A percentile compares a stretch with the other conserved stretches of the same genome.
Evolutionary conservation across 2,888 invertebrate species (phyloP).

Genomic region (Mythimna lalbum): DNA sequence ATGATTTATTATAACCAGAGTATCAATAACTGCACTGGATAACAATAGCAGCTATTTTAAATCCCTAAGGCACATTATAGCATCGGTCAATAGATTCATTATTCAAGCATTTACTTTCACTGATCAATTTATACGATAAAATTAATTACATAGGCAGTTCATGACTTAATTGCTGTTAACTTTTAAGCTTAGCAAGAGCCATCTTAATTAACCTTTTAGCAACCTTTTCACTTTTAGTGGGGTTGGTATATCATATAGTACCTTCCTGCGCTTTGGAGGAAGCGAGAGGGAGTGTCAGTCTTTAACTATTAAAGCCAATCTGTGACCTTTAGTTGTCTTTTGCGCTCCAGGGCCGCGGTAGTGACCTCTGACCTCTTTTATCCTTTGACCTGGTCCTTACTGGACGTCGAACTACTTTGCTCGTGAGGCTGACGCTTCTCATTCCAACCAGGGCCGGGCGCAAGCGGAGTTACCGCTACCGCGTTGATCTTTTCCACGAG

Average conservation of each 20-base stretch:
- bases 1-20: neutral
- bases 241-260: neutral
- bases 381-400: too few relatives aligned
- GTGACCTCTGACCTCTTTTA: too few relatives aligned
- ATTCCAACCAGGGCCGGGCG: too few relatives aligned
- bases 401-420: too few relatives aligned
- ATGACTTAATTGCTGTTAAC: slow-evolving; percentile 10
- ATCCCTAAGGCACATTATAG: slow-evolving; percentile 41
- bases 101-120: slow-evolving; percentile 44
- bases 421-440: too few relatives aligned
- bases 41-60: slow-evolving; percentile 10
- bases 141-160: slow-evolving; percentile 19
- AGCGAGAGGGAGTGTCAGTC: too few relatives aligned
- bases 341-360: too few relatives aligned
- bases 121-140: slow-evolving; percentile 35
- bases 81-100: slow-evolving; percentile 23
- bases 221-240: neutral
- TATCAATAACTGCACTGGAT: slow-evolving; percentile 5
- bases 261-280: too few relatives aligned
- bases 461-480: too few relatives aligned
- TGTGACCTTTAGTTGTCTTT: too few relatives aligned
- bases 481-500: too few relatives aligned
- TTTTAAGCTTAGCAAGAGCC: neutral
- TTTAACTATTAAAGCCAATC: too few relatives aligned
- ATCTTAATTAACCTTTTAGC: neutral